Conservation (phyloP, 2,888 invertebrate species). For the Gymnocheta viridis region DNA sequence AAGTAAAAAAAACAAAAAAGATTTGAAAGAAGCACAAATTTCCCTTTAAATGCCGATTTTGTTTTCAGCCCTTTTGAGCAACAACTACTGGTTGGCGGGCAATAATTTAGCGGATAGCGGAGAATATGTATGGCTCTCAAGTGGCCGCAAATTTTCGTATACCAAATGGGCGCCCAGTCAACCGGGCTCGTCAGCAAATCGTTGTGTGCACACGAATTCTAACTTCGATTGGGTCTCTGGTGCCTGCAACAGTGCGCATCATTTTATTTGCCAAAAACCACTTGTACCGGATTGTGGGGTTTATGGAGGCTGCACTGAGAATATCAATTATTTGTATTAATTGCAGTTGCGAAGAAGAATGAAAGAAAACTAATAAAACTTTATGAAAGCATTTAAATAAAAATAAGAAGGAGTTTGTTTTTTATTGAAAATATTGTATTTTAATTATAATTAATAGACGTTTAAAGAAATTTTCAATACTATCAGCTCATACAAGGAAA, state of each 20-base stretch:
- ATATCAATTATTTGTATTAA: neutral
- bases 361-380: neutral
- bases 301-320: constrained; percentile 4
- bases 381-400: neutral
- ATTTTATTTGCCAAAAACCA: constrained; percentile 30
- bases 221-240: constrained; percentile 35
- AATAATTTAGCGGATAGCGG: constrained; percentile 33
- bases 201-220: constrained; percentile 30
- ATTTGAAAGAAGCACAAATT: neutral
- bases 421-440: too few relatives aligned
- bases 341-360: neutral
- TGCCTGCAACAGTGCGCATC: neutral
- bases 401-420: neutral
- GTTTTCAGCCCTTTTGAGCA: neutral
- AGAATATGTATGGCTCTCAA: constrained; percentile 38
- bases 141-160: constrained; percentile 18
- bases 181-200: constrained; percentile 19
- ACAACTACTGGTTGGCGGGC: constrained; percentile 48
- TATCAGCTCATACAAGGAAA: too few relatives aligned
- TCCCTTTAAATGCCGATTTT: neutral
- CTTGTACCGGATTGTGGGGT: neutral
- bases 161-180: constrained; percentile 50
- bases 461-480: too few relatives aligned
- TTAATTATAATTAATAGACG: too few relatives aligned
- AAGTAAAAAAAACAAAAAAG: neutral